Percentiles rank a stretch among this genome's conserved stretches.
These are phyloP conservation scores for Micronycteris hirsuta DNA, from an alignment of 2,113 vertebrate species.

Conservation along the genomic window DNA sequence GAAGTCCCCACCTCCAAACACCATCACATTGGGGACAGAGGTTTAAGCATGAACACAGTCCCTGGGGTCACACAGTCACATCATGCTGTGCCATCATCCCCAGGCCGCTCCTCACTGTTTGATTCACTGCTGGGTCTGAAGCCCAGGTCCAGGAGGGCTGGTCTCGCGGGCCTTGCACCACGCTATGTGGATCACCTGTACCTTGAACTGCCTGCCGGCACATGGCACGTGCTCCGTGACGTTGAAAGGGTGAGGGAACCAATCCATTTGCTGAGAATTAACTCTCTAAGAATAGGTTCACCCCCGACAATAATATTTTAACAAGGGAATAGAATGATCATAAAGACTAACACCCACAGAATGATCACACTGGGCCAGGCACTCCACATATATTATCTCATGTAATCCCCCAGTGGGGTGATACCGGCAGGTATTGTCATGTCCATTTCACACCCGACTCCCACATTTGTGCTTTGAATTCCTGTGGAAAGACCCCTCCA, in stretches of 20 bases:
- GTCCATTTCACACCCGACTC: background rate
- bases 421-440: fast-evolving
- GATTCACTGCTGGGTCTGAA: background rate
- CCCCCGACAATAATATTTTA: background rate
- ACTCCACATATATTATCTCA: background rate
- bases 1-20: background rate
- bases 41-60: background rate
- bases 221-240: fast-evolving
- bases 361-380: background rate
- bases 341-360: background rate
- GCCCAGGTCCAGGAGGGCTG: background rate
- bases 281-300: background rate
- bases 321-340: background rate
- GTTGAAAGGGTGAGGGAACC: background rate
- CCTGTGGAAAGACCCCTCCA: background rate
- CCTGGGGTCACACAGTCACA: too few relatives aligned
- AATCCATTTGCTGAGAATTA: background rate
- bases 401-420: background rate
- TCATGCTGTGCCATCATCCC: too few relatives aligned
- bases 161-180: background rate
- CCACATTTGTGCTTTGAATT: background rate
- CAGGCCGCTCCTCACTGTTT: too few relatives aligned
- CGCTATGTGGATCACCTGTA: too few relatives aligned
- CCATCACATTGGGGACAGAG: background rate
- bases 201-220: background rate